Base-by-base conservation (phyloP, 2,797 vertebrate species). In the Gastrophryne carolinensis region DNA sequence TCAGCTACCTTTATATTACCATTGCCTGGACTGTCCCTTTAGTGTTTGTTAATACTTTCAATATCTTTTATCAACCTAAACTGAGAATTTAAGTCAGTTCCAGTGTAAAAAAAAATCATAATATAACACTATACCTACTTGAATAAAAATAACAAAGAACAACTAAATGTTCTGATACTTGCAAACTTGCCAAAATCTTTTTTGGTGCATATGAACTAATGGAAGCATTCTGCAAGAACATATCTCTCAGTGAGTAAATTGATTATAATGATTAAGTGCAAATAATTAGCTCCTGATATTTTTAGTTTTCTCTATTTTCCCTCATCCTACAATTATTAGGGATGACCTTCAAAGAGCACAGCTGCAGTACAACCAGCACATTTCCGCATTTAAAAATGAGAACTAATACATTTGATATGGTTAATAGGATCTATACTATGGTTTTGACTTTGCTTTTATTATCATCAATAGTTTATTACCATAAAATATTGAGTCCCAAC, bases 231-330 rank as follows among this genome's bases (percentile, higher is more conserved):
- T 8, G 39, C 39, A 44, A 5, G n/a, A 44, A 44, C 6, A 50
- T 50, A 50, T 7, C 6, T 50, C 32, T 9, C 27, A 50, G 21
- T 66, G 29, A 32, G 17, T 52, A 66, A 52, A 52, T 24, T 49
- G 29, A 66, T 52, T 52, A 66, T 52, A 21, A 66, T 62, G 60
- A 62, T 62, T 62, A 52, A 52, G 63, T n/a, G 5, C 15, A 13
- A 66, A 52, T 66, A 66, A 66, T 66, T 66, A 66, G 23, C 44
- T 29, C n/a, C 24, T 66, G 63, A 49, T 62, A 62, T 62, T 66
- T 66, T 66, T 30, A 11, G 41, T 21, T 63, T 50, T 34, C 39
- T 65, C 26, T 30, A 49, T 3, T 12, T 30, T 26, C 11, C 19
- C 13, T n/a, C 4, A 11, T 29, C 47, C 3, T 47, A 52, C 35